Conservation (phyloP, 1,140 invertebrate species). For the Melanaphis sacchari region DNA sequence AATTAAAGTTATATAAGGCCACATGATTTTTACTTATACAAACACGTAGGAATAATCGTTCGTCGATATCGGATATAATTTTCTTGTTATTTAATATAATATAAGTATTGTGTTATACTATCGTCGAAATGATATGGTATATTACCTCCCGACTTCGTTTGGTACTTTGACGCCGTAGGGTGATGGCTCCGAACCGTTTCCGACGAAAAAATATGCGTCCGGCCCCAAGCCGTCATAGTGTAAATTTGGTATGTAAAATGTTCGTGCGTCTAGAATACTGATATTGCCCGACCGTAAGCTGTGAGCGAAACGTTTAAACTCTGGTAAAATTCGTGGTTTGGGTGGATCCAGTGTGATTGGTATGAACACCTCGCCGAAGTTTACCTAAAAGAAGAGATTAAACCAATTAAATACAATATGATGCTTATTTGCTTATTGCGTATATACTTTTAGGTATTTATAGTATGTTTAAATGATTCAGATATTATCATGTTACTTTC, state of each 20-base stretch:
- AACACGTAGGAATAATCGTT: neutral
- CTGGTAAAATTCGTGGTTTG: conserved; percentile 76
- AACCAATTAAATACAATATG: neutral
- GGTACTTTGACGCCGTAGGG: conserved; percentile 86
- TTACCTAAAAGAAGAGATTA: conserved; percentile 71
- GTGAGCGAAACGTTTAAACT: conserved; percentile 85
- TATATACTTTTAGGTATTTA: too few relatives aligned
- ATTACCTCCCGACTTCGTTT: conserved; percentile 80
- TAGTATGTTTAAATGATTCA: too few relatives aligned
- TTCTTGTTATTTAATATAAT: neutral
- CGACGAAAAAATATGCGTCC: conserved; percentile 93
- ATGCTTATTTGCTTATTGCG: too few relatives aligned
- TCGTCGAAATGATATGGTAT: neutral
- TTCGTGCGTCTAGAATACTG: conserved; percentile 88
- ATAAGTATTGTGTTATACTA: neutral
- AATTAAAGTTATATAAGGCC: neutral
- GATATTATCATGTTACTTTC: too few relatives aligned
- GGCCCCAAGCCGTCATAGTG: conserved; percentile 90
- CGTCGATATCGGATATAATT: neutral
- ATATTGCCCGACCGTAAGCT: conserved; percentile 89
- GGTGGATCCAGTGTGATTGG: conserved; percentile 77
- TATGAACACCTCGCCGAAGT: conserved; percentile 85
- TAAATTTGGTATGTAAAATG: conserved; percentile 90
- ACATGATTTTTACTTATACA: neutral
- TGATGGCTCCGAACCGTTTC: conserved; percentile 81